Evolutionary conservation across 2,113 vertebrate species (phyloP), one percentile per base, ranked within the genome.

Genomic region (Paramisgurnus dabryanus): DNA sequence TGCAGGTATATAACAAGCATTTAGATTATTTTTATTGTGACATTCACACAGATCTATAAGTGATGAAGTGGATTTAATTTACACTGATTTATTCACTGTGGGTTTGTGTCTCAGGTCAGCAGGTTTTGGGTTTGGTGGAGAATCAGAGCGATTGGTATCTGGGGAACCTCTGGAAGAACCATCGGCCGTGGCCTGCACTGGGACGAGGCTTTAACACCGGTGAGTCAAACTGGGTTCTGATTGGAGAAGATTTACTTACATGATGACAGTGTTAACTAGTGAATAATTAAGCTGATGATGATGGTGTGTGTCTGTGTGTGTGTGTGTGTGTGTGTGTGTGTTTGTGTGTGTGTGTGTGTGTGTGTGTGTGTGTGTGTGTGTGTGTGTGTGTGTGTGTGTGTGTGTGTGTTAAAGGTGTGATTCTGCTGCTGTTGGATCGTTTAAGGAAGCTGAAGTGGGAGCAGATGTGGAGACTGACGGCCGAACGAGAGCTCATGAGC

Each of bases 121-220:
- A 99, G 87, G 96, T 98, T 78, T 92, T 99, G 85, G 98, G 98
- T 80, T 88, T 99, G 86, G 98, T 99, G 78, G 98, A 99, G 91
- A 99, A 99, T 89, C 98, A 99, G 88, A 99, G 98, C 71, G 98
- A 99, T 76, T 99, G 98, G 98, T 99, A 98, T 90, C 92, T 99
- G 74, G 98, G 97, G 71, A 99, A 99, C 88, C 92, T 99, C 53
- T 99, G 98, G 98, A 99, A 99, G 90, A 99, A 99, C 85, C 98
- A 99, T 85, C 94, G 96, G 0, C 98, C 98, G 0, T 99, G 98
- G 98, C 98, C 97, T 4, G 97, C 98, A 0, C 94, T 98, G 27
- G 96, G 97, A 40, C 91, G 97, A 80, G 98, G 97, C 82, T 99
- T 98, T 91, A 99, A 99, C 89, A 99, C 98, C 79, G 98, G 97